A percentile compares a stretch with the other conserved stretches of the same genome.
phyloP scores from a whole-genome alignment of 2,113 vertebrate species.

The cattle (Bos taurus) region DNA sequence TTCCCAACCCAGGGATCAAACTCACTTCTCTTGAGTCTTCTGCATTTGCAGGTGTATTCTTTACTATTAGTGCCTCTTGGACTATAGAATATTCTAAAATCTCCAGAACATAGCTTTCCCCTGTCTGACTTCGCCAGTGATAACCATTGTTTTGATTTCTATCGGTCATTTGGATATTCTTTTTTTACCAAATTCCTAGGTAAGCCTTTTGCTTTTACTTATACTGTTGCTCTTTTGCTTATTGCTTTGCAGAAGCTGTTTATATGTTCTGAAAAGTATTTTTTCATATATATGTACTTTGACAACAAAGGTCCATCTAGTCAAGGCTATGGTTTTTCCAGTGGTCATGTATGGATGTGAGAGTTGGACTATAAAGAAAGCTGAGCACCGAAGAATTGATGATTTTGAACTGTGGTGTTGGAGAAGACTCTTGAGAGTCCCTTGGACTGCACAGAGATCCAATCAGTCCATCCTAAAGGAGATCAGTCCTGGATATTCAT shows the following conservation, averaged over 20 bases:
- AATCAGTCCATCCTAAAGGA: too few relatives aligned
- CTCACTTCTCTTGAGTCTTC: not conserved
- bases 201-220: not conserved
- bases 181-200: not conserved
- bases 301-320: too few relatives aligned
- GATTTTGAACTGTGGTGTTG: too few relatives aligned
- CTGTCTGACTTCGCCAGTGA: not conserved
- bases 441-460: too few relatives aligned
- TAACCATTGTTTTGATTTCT: not conserved
- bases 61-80: not conserved
- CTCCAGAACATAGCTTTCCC: not conserved
- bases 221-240: not conserved
- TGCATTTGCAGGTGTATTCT: not conserved
- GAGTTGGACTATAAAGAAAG: too few relatives aligned
- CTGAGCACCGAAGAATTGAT: too few relatives aligned
- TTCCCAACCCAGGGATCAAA: not conserved
- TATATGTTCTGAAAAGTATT: not conserved
- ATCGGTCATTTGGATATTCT: not conserved
- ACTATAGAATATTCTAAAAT: not conserved
- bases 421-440: too few relatives aligned
- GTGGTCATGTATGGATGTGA: too few relatives aligned
- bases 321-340: too few relatives aligned
- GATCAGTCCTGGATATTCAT: too few relatives aligned
- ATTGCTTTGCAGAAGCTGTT: not conserved
- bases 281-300: not conserved